Evolutionary conservation across 2,113 vertebrate genomes (phyloP).

Genomic region (Macquaria australasica): DNA sequence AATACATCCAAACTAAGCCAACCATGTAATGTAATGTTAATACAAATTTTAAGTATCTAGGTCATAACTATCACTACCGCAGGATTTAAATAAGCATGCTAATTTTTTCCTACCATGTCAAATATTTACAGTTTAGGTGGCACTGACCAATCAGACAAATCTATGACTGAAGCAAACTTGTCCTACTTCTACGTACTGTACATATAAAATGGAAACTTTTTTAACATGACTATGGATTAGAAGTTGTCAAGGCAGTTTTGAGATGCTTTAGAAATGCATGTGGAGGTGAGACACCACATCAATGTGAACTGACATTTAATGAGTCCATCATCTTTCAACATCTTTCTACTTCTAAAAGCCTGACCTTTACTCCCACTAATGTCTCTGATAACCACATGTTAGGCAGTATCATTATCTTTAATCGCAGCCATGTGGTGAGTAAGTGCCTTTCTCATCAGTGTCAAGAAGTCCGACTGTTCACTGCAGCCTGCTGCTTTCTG

Average conservation of each 20-base stretch:
- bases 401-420: slow-evolving; percentile 48
- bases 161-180: neutral
- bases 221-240: neutral
- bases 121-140: neutral
- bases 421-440: slow-evolving; percentile 11
- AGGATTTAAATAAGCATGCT: neutral
- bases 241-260: neutral
- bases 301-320: slow-evolving; percentile 41
- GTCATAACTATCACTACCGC: neutral
- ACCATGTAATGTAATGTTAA: neutral
- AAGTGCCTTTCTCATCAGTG: slow-evolving; percentile 10
- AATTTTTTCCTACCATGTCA: neutral
- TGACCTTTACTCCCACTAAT: slow-evolving; percentile 37
- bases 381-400: slow-evolving; percentile 19
- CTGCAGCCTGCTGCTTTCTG: neutral
- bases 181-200: neutral
- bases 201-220: neutral
- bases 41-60: neutral
- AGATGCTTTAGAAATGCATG: slow-evolving; percentile 1
- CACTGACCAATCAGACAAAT: neutral
- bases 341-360: slow-evolving; percentile 31
- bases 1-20: slow-evolving; percentile 12
- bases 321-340: slow-evolving; percentile 24
- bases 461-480: neutral
- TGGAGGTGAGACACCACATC: slow-evolving; percentile 1